phyloP scores from a whole-genome alignment of 2,113 vertebrate species.

The Eudyptes chrysolophus region DNA sequence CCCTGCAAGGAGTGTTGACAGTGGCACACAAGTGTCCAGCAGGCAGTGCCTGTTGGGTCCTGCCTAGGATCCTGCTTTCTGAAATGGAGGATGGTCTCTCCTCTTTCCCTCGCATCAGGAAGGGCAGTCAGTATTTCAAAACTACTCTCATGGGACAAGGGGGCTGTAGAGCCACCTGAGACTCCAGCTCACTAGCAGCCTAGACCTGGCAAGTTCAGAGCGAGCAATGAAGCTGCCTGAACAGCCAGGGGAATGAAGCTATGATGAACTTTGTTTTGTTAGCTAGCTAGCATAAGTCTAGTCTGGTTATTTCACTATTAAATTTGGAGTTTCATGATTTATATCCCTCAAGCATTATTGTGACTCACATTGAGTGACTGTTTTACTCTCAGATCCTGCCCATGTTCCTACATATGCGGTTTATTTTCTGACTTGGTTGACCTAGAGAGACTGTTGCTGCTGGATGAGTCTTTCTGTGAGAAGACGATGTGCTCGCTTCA shows the following conservation, averaged over 20 bases:
- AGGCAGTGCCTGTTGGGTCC: neutral
- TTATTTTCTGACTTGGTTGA: neutral
- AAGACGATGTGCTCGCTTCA: neutral
- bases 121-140: neutral
- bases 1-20: neutral
- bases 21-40: neutral
- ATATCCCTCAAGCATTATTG: neutral
- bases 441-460: neutral
- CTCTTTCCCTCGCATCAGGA: neutral
- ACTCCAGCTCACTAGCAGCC: neutral
- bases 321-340: conserved; percentile 17
- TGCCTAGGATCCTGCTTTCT: neutral
- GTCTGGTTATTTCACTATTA: conserved; percentile 8
- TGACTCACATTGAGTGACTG: neutral
- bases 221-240: neutral
- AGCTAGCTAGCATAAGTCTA: neutral
- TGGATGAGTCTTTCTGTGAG: neutral
- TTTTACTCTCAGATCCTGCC: neutral
- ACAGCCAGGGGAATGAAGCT: neutral
- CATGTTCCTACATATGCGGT: neutral
- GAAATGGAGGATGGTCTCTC: neutral
- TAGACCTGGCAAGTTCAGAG: neutral
- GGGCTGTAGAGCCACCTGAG: neutral
- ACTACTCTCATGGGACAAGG: rapidly evolving
- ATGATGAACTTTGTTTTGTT: neutral